Base-by-base conservation (phyloP, 2,113 vertebrate genomes). In the Limanda limanda region DNA sequence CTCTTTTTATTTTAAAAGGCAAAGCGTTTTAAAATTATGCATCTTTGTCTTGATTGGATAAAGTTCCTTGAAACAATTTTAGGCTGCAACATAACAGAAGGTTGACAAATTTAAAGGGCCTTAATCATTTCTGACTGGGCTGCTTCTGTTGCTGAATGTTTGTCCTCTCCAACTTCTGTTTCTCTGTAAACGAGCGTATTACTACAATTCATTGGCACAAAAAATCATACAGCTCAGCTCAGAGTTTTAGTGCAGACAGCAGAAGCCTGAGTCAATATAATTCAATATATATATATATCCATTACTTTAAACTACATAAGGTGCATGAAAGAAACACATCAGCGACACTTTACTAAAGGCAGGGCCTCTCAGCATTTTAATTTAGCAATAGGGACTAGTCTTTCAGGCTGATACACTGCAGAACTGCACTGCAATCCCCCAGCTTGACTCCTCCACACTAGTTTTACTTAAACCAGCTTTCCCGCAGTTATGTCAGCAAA, bases 401-500 rank as follows among this genome's bases (percentile, higher is more conserved):
- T 67, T 51, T 67, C 3, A 15, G 72, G 60, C 56, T 45, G 70
- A 65, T 60, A 27, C n/a, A 23, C 51, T 68, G 47, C 68, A 60
- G 60, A 78, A 67, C 51, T 75, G 67, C 77, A 70, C 58, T 17
- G 65, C 27, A 78, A 68, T 82, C 78, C 69, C 45, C 60, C 57
- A 63, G 57, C 60, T 78, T 25, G 4, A 68, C 74, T 81, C 68
- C 13, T 79, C 67, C 82, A 76, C 79, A 81, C 56, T 60, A 83
- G 80, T 87, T 92, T 88, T 81, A 87, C 78, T 77, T 74, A 79
- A 84, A 86, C 62, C 78, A 55, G 71, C 71, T 76, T 79, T 54
- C 63, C 61, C 71, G 69, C 69, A 72, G 71, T 84, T 76, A 82
- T 84, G 89, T 93, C 86, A 91, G 80, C 88, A 85, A 80, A 88